phyloP scores from a whole-genome alignment of 2,113 vertebrate species.

The Dicerorhinus sumatrensis region DNA sequence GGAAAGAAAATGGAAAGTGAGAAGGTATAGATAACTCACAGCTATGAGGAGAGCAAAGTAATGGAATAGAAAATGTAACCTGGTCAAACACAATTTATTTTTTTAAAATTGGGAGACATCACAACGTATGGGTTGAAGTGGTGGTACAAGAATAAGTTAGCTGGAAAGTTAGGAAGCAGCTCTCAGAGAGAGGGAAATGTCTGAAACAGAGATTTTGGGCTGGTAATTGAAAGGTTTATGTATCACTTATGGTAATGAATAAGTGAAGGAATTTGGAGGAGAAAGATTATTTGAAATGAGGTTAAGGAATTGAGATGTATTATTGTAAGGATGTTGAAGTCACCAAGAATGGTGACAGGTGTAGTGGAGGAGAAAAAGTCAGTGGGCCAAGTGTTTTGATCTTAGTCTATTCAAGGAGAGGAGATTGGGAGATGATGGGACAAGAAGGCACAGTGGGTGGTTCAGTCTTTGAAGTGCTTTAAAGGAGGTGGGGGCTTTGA shows the following conservation, averaged over 20 bases:
- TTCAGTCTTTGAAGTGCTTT: neutral
- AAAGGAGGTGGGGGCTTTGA: neutral
- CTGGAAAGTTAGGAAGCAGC: neutral
- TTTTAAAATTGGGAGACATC: neutral
- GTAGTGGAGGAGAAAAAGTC: neutral
- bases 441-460: neutral
- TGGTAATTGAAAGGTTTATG: neutral
- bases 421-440: neutral
- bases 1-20: neutral
- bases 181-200: neutral
- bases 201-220: neutral
- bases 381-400: neutral
- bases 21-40: neutral
- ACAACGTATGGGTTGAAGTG: neutral
- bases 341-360: neutral
- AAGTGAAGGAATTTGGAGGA: neutral
- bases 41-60: neutral
- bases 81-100: neutral
- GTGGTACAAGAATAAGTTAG: neutral
- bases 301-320: neutral
- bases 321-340: neutral
- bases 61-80: neutral
- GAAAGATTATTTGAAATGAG: neutral
- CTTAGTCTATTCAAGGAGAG: neutral
- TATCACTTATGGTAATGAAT: neutral